Percentiles rank a stretch among this genome's conserved stretches.
These are phyloP conservation scores for Trichoplusia ni DNA, from an alignment of 1,140 invertebrate species.

Conservation along the genomic window DNA sequence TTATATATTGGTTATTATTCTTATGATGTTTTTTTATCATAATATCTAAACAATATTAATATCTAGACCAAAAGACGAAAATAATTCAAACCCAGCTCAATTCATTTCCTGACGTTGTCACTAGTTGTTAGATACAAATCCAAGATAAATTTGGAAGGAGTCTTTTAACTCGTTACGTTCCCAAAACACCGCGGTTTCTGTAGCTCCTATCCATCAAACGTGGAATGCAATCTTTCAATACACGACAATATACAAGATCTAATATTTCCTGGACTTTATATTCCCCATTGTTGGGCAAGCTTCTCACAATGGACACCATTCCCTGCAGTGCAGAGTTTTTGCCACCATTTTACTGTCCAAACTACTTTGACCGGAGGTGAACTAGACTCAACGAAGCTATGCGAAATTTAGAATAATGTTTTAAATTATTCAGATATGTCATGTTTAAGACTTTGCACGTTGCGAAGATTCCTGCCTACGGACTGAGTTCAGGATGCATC, in stretches of 20 bases:
- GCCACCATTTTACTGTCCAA: constrained; percentile 47
- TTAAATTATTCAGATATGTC: background rate
- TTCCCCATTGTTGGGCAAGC: background rate
- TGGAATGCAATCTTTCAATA: constrained; percentile 31
- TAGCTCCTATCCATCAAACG: constrained; percentile 12
- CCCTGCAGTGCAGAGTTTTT: constrained; percentile 38
- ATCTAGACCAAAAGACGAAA: no score
- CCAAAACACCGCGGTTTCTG: background rate
- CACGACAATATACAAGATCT: constrained; percentile 10
- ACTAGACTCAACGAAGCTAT: background rate
- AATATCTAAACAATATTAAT: no score
- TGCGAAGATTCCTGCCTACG: no score
- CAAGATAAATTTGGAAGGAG: no score
- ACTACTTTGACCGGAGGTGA: constrained; percentile 39
- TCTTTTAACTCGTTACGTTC: background rate
- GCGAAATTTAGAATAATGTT: constrained; percentile 3
- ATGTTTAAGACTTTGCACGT: background rate
- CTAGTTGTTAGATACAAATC: no score
- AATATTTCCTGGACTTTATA: constrained; percentile 31
- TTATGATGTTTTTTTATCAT: no score
- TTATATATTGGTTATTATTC: no score
- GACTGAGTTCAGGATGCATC: background rate
- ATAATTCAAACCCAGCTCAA: no score
- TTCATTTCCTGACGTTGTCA: no score
- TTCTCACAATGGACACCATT: constrained; percentile 20